Base-by-base conservation (phyloP, 2,113 vertebrate species). In the rat (Rattus norvegicus) region DNA sequence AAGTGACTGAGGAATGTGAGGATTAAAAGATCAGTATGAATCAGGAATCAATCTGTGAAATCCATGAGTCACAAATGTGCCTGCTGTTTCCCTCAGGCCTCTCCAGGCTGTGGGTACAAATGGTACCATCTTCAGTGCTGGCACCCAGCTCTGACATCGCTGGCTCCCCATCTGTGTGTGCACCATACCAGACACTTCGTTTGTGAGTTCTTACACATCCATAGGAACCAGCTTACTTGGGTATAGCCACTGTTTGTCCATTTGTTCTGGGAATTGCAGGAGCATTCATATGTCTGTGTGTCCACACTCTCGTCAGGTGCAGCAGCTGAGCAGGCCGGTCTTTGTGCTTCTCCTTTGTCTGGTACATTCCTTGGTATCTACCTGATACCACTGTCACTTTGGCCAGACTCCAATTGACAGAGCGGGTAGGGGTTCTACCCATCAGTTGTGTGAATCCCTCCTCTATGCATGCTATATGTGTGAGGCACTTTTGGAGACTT, bases 41-140 rank as follows among this genome's bases (percentile, higher is more conserved):
- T 96, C 93, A 92, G 97, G 56, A 97, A 47, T 75, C 94, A 91
- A 95, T 93, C 93, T 97, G 79, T 36, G 93, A 90, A 90, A 96
- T 33, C 81, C 19, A 70, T 65, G 79, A 3, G 0, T 98, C 88
- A 83, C 39, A 91, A 94, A 52, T 75, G 39, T 59, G 33, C 77
- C 26, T 70, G 52, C 81, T 91, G 76, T 30, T 95, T 95, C 52
- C 67, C 26, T 12, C 59, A 79, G 89, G 83, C 72, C 81, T 92
- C 73, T 24, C 47, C 96, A 90, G 86, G 16, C 72, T 95, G 39
- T 36, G 81, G 72, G 86, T 81, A 84, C 72, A 69, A 69, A 95
- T 63, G 72, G 65, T 20, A n/a, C 43, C 26, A n/a, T 43, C 39
- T 43, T 43, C 47, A 56, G 17, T 77, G 20, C 1, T 86, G 54